These are phyloP conservation scores for Acipenser oxyrinchus DNA, from an alignment of 2,797 vertebrate species.

Conservation along the genomic window DNA sequence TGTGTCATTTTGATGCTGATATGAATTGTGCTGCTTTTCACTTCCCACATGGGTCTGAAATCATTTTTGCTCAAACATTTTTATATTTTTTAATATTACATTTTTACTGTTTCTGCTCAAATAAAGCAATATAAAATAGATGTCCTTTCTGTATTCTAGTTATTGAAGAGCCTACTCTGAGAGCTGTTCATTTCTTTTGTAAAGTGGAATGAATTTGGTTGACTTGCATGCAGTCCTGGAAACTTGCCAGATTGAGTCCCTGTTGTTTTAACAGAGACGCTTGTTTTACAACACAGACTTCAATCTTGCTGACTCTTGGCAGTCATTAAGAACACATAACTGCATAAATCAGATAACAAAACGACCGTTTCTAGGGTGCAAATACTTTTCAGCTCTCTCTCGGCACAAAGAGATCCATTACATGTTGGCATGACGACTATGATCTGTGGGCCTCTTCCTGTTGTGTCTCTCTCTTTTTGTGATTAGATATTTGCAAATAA, in stretches of 20 bases:
- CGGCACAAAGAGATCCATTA: constrained; percentile 18
- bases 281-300: constrained; percentile 45
- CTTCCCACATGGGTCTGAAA: too few relatives aligned
- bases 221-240: not conserved
- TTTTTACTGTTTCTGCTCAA: too few relatives aligned
- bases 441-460: constrained; percentile 29
- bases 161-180: too few relatives aligned
- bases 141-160: too few relatives aligned
- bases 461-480: constrained; percentile 34
- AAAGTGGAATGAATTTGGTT: too few relatives aligned
- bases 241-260: constrained; percentile 36
- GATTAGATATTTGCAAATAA: too few relatives aligned
- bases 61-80: too few relatives aligned
- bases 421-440: constrained; percentile 12
- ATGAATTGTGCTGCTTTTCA: too few relatives aligned
- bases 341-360: constrained; percentile 24
- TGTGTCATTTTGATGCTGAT: too few relatives aligned
- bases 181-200: too few relatives aligned
- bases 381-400: constrained; percentile 20
- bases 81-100: too few relatives aligned
- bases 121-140: too few relatives aligned
- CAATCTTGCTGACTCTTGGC: constrained; percentile 54
- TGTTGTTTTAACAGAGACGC: constrained; percentile 50
- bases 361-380: constrained; percentile 27
- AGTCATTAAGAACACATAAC: constrained; percentile 41